These are phyloP conservation scores for Coenonympha glycerion DNA, from an alignment of 2,888 invertebrate genomes.

Conservation along the genomic window DNA sequence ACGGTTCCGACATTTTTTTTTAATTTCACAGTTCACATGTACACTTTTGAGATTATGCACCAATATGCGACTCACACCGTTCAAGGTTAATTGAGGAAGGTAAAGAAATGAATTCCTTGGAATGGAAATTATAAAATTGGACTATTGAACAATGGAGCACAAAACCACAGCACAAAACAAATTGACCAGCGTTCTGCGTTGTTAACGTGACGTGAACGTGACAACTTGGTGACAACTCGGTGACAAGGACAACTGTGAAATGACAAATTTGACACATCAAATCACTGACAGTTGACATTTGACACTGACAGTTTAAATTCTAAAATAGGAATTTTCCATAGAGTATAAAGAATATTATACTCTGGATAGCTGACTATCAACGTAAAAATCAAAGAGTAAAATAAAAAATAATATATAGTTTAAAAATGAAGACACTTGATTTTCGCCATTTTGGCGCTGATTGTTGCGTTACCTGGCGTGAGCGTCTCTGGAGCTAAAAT, in stretches of 20 bases:
- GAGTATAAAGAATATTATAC: no score
- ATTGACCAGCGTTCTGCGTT: neutral
- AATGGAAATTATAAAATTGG: conserved; percentile 1
- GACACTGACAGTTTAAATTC: no score
- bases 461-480: no score
- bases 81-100: conserved; percentile 23
- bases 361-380: no score
- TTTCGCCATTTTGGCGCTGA: no score
- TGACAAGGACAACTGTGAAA: no score
- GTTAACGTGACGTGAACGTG: neutral
- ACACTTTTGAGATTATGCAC: neutral
- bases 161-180: neutral
- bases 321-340: no score
- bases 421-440: no score
- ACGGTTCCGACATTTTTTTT: conserved; percentile 53
- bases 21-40: conserved; percentile 21
- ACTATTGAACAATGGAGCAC: neutral
- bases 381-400: no score
- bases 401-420: no score
- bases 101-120: conserved; percentile 23
- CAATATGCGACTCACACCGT: neutral
- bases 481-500: no score
- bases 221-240: neutral
- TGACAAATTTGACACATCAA: neutral
- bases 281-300: no score